phyloP scores from a whole-genome alignment of 2,113 vertebrate species.

The Cnemophilus loriae region DNA sequence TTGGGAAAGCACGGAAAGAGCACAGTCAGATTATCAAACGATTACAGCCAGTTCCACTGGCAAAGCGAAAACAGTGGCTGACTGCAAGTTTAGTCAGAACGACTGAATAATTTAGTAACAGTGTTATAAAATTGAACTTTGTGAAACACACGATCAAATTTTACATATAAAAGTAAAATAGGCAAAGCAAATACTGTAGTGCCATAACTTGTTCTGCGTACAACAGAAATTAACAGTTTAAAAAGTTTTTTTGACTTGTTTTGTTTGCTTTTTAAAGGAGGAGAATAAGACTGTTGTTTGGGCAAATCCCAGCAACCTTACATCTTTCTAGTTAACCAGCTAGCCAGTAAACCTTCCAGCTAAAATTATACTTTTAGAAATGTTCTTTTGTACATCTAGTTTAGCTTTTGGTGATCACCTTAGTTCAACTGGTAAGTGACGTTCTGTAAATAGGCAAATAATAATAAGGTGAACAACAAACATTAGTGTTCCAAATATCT shows the following conservation, averaged over 20 bases:
- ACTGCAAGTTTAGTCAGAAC: not conserved
- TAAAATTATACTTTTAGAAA: not conserved
- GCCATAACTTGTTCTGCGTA: not conserved
- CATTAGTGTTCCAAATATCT: rapidly evolving
- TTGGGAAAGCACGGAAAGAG: not conserved
- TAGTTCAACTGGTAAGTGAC: not conserved
- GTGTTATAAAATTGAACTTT: not conserved
- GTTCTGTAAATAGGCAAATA: not conserved
- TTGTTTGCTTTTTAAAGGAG: not conserved
- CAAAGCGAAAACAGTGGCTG: not conserved
- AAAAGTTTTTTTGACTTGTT: not conserved
- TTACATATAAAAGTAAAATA: not conserved
- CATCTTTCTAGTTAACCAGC: not conserved
- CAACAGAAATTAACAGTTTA: not conserved
- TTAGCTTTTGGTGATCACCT: not conserved
- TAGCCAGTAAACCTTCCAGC: not conserved
- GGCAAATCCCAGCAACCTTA: not conserved
- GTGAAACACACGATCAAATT: not conserved
- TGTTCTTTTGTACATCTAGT: not conserved
- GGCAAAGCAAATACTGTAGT: not conserved
- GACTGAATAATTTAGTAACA: not conserved
- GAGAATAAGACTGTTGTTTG: not conserved
- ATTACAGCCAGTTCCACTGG: not conserved
- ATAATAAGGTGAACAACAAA: not conserved
- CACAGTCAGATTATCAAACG: not conserved